Evolutionary conservation across 2,113 vertebrate genomes (phyloP).

Genomic region (Daboia siamensis): DNA sequence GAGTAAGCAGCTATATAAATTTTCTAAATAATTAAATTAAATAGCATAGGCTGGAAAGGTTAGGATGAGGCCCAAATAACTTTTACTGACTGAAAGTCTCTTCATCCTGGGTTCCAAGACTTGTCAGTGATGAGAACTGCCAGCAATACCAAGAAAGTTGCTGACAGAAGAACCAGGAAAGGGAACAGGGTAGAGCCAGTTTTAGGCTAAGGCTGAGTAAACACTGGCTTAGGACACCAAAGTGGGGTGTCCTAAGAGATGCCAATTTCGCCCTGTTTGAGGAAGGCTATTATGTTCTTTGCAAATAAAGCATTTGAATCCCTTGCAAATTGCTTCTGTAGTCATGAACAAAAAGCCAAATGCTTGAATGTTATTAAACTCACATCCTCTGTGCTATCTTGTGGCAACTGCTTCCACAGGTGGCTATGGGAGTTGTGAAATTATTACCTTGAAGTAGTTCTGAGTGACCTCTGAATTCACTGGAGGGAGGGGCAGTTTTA

Average conservation of each 20-base stretch:
- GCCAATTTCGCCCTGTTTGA: not conserved
- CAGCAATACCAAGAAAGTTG: not conserved
- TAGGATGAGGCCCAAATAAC: not conserved
- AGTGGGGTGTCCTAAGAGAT: not conserved
- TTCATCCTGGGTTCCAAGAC: not conserved
- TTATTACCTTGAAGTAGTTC: conserved; percentile 10
- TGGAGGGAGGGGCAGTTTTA: not conserved
- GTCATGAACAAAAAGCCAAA: not conserved
- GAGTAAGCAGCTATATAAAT: no score
- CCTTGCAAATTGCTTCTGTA: not conserved
- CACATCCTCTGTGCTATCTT: not conserved
- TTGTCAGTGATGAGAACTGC: not conserved
- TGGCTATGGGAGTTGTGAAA: not conserved
- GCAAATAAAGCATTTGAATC: not conserved
- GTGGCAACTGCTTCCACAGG: not conserved
- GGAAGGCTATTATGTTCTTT: not conserved
- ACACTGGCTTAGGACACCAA: not conserved
- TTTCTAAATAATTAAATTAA: not conserved
- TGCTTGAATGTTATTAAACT: conserved; percentile 14
- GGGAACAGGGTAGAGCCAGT: not conserved
- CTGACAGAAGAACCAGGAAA: not conserved
- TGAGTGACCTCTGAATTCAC: not conserved
- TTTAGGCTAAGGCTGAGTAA: not conserved
- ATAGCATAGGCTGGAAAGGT: not conserved
- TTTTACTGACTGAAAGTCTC: not conserved